Evolutionary conservation across 2,888 invertebrate genomes (phyloP).

Genomic region (Petrophora chlorosata): DNA sequence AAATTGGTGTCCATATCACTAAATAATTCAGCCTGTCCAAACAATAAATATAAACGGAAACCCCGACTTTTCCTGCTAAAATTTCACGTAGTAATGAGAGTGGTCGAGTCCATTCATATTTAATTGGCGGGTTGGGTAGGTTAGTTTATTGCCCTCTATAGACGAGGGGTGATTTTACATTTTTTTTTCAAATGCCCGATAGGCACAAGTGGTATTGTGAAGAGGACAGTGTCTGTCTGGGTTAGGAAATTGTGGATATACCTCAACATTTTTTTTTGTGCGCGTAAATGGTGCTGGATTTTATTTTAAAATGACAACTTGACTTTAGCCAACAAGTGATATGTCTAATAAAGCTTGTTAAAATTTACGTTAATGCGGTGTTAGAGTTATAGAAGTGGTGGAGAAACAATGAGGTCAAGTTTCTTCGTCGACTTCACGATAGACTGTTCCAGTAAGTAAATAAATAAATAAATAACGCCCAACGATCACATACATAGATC

Average conservation of each 20-base stretch:
- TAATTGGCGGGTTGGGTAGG: slow-evolving; percentile 70
- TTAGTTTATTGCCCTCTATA: slow-evolving; percentile 74
- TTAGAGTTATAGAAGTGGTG: too few species aligned
- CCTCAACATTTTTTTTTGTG: too few species aligned
- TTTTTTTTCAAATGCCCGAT: slow-evolving; percentile 78
- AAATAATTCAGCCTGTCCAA: slow-evolving; percentile 44
- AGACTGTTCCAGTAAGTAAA: too few species aligned
- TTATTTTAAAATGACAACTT: too few species aligned
- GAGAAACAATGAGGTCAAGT: too few species aligned
- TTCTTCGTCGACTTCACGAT: too few species aligned
- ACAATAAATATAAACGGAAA: slow-evolving; percentile 43
- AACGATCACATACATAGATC: too few species aligned
- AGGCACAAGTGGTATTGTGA: slow-evolving; percentile 73
- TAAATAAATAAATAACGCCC: too few species aligned
- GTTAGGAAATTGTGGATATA: slow-evolving; percentile 48
- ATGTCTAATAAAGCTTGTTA: too few species aligned
- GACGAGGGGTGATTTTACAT: slow-evolving; percentile 73
- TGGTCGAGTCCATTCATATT: slow-evolving; percentile 70
- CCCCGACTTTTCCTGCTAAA: slow-evolving; percentile 41
- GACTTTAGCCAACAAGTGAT: too few species aligned
- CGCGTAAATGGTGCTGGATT: too few species aligned
- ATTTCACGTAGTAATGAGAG: slow-evolving; percentile 67
- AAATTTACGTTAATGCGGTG: too few species aligned
- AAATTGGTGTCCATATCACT: slow-evolving; percentile 20
- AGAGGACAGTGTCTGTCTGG: slow-evolving; percentile 63